Evolutionary conservation across 1,140 invertebrate species (phyloP), one percentile per base, ranked within the genome.

Genomic region (Drosophila sucinea): DNA sequence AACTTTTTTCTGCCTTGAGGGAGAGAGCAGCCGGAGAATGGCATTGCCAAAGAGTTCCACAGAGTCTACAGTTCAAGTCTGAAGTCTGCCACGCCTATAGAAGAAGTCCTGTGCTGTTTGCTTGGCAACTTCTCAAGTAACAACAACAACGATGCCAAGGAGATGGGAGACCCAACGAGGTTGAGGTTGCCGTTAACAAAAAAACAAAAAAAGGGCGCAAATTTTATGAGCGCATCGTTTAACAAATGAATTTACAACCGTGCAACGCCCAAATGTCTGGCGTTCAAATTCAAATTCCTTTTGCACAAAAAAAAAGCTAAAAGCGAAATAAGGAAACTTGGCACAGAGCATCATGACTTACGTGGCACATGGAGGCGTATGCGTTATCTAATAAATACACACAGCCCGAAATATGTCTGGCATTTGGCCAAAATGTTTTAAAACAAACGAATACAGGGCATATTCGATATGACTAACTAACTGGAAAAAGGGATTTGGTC

Each of bases 241-340:
- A 91, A 91, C 87, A 91, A 91, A 91, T 91, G 90, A 91, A 91
- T 91, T 91, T 91, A 91, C 90, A 91, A 90, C 90, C 87, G 82
- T 90, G 90, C 82, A 91, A 91, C 90, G 90, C 90, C 90, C 90
- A 91, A 91, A 85, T 91, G 90, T 91, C 90, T 91, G 90, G 90
- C 90, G 90, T 91, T 91, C 89, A 83, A 90, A 90, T 91, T 91
- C 86, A 91, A 91, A 91, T 84, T 89, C 73, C 76, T 79, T 58
- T 61, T 38, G 38, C 38, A 61, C 25, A 63, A 67, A 38, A 38
- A 30, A 57, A 35, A 47, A 35, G 17, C 6, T 57, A 33, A 63
- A 70, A 44, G 57, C 73, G 66, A 33, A 29, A 69, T 32, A 65
- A 62, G 47, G 77, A 80, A 67, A 77, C 68, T 70, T 72, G 75